phyloP scores from a whole-genome alignment of 1,140 invertebrate species.

The Homarus americanus region DNA sequence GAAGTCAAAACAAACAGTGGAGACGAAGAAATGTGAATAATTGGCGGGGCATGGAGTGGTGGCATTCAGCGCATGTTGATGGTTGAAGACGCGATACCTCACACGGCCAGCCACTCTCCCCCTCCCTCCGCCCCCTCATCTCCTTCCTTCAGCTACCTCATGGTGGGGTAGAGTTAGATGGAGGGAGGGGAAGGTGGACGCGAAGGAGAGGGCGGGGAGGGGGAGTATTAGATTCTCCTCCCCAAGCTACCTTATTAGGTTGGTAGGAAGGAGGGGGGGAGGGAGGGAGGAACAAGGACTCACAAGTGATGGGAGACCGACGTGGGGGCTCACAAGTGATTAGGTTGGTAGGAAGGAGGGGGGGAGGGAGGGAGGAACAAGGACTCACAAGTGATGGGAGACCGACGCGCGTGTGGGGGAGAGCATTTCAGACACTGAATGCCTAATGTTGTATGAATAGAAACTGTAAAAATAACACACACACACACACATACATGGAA shows the following conservation, averaged over 20 bases:
- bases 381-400: neutral
- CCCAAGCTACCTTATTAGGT: constrained; percentile 24
- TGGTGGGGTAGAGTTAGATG: neutral
- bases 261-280: neutral
- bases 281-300: neutral
- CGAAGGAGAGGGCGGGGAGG: neutral
- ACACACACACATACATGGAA: no score
- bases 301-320: constrained; percentile 10
- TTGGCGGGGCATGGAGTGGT: constrained; percentile 48
- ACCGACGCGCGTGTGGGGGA: no score
- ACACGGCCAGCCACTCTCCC: constrained; percentile 8
- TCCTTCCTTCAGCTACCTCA: neutral
- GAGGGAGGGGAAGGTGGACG: neutral
- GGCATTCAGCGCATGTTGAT: constrained; percentile 56
- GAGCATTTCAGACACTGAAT: no score
- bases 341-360: neutral
- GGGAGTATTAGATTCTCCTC: neutral
- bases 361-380: neutral
- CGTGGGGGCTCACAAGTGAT: neutral
- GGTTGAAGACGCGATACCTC: constrained; percentile 49
- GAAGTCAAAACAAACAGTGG: neutral
- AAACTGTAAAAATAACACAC: constrained; percentile 7
- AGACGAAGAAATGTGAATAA: constrained; percentile 58
- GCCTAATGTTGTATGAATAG: neutral
- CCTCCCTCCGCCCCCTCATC: neutral